These are phyloP conservation scores for Cryptomyrus ogoouensis DNA, from an alignment of 2,113 vertebrate genomes.

Conservation along the genomic window DNA sequence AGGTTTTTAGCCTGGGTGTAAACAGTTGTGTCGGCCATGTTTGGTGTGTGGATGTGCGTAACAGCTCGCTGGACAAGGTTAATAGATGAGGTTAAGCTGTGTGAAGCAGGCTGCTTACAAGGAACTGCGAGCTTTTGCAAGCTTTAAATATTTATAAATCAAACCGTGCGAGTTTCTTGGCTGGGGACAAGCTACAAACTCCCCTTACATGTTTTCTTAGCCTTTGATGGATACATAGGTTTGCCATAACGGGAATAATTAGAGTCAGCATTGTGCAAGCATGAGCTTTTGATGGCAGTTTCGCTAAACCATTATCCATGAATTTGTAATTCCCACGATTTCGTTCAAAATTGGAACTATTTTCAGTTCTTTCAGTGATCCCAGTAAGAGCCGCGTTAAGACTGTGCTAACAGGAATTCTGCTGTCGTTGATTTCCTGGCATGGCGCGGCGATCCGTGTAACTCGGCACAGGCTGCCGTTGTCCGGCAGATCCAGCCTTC, in stretches of 20 bases:
- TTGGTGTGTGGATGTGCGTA: not conserved
- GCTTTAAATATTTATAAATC: slow-evolving; percentile 8
- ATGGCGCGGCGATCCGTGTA: not conserved
- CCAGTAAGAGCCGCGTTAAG: not conserved
- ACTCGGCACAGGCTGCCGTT: not conserved
- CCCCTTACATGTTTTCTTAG: not conserved
- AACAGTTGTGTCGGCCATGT: not conserved
- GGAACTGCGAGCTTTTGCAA: not conserved
- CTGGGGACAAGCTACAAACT: not conserved
- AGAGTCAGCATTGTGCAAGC: not conserved
- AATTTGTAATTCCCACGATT: not conserved
- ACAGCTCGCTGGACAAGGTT: not conserved
- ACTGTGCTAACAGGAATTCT: not conserved
- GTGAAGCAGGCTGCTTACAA: not conserved
- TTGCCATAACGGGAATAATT: not conserved
- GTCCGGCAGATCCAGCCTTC: not conserved
- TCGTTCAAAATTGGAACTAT: not conserved
- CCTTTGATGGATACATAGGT: not conserved
- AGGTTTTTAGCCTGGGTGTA: not conserved
- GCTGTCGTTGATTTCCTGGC: not conserved
- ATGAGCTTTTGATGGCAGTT: not conserved
- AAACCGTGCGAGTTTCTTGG: not conserved
- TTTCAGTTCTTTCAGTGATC: not conserved
- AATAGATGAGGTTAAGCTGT: not conserved
- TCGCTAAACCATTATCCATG: not conserved